Evolutionary conservation across 2,113 vertebrate genomes (phyloP).

Genomic region (Aphyosemion australe): DNA sequence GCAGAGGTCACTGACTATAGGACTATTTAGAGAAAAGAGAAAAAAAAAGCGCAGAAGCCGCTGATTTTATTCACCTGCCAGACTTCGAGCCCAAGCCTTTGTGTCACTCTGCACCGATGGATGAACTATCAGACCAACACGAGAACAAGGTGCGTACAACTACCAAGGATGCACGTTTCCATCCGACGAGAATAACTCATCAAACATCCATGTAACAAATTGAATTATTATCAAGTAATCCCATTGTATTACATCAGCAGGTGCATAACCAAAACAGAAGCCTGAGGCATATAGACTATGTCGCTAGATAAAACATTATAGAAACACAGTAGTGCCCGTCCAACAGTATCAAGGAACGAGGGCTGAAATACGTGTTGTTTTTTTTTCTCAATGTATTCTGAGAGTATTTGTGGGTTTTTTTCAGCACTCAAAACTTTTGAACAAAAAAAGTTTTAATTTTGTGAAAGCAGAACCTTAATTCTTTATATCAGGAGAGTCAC

Average conservation of each 20-base stretch:
- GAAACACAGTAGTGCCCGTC: slow-evolving; percentile 71
- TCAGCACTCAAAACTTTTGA: slow-evolving; percentile 72
- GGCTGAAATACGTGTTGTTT: slow-evolving; percentile 65
- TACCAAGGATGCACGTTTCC: slow-evolving; percentile 68
- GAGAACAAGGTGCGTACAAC: slow-evolving; percentile 58
- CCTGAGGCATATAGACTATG: slow-evolving; percentile 72
- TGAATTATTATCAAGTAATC: slow-evolving; percentile 71
- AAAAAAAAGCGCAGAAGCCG: slow-evolving; percentile 46
- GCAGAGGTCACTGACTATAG: slow-evolving; percentile 66
- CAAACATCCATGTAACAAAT: slow-evolving; percentile 69
- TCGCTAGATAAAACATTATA: slow-evolving; percentile 72
- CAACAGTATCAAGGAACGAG: slow-evolving; percentile 69
- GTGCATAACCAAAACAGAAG: slow-evolving; percentile 76
- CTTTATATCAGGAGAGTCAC: slow-evolving; percentile 74
- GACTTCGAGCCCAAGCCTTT: slow-evolving; percentile 67
- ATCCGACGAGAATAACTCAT: slow-evolving; percentile 70
- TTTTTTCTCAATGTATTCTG: slow-evolving; percentile 73
- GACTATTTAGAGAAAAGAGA: slow-evolving; percentile 51
- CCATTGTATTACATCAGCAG: slow-evolving; percentile 74
- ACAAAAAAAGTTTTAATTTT: slow-evolving; percentile 61
- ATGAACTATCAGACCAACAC: slow-evolving; percentile 53
- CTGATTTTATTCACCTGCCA: slow-evolving; percentile 64
- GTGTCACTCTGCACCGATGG: slow-evolving; percentile 58
- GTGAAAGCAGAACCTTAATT: slow-evolving; percentile 66
- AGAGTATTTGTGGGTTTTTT: slow-evolving; percentile 62